A percentile compares a stretch with the other conserved stretches of the same genome.
Evolutionary conservation across 2,797 vertebrate species (phyloP).

Genomic region (Macrochelys suwanniensis): DNA sequence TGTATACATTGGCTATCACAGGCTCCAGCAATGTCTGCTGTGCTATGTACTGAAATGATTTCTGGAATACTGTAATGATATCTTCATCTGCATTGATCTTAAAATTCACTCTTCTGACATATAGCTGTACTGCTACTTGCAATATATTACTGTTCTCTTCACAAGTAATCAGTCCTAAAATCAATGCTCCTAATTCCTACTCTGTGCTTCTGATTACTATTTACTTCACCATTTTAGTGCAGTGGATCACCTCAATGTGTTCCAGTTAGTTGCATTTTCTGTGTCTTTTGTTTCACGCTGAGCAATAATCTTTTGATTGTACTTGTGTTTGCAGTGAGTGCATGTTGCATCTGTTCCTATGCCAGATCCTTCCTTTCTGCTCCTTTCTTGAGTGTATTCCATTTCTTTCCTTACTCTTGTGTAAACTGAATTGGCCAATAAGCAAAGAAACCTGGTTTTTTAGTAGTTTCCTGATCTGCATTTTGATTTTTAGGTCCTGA

Average conservation of each 20-base stretch:
- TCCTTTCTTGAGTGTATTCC: not conserved
- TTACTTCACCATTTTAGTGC: not conserved
- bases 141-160: not conserved
- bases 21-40: not conserved
- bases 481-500: conserved; percentile 27
- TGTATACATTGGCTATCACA: not conserved
- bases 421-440: not conserved
- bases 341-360: not conserved
- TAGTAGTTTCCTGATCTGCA: not conserved
- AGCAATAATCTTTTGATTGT: not conserved
- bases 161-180: not conserved
- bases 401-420: not conserved
- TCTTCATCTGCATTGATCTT: not conserved
- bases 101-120: not conserved
- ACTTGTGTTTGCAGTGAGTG: not conserved
- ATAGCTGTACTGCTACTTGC: not conserved
- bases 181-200: not conserved
- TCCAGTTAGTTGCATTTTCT: not conserved
- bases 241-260: not conserved
- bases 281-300: not conserved
- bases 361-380: not conserved
- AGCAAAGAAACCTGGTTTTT: not conserved
- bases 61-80: not conserved
- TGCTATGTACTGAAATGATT: not conserved
- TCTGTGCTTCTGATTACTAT: not conserved